phyloP scores from a whole-genome alignment of 2,888 invertebrate species.

The Apocheima hispidaria region DNA sequence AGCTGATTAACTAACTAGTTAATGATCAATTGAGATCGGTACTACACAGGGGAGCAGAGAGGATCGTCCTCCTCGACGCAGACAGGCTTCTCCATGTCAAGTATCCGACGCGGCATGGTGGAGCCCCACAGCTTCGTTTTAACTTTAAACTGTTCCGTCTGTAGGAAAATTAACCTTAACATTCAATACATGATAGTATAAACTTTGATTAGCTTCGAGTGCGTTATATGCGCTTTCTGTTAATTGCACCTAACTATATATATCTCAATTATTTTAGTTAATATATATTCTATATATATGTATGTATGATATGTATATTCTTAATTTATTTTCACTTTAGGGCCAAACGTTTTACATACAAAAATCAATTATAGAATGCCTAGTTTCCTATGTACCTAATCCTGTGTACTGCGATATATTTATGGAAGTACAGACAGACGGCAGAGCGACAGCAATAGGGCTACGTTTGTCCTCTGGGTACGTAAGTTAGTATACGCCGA shows the following conservation, averaged over 20 bases:
- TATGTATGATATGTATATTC: no score
- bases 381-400: no score
- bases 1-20: not conserved
- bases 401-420: no score
- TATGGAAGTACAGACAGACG: no score
- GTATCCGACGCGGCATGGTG: constrained; percentile 45
- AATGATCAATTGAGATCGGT: constrained; percentile 34
- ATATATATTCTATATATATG: no score
- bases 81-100: constrained; percentile 1
- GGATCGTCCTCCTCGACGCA: constrained; percentile 50
- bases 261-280: no score
- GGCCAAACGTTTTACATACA: no score
- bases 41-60: constrained; percentile 58
- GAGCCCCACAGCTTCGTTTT: constrained; percentile 53
- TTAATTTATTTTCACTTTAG: no score
- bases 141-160: constrained; percentile 58
- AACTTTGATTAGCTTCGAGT: not conserved
- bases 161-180: constrained; percentile 29
- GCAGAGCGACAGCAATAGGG: no score
- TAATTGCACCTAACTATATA: not conserved
- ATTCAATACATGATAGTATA: constrained; percentile 1
- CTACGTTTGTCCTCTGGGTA: no score
- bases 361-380: no score
- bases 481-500: no score
- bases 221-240: not conserved